phyloP scores from a whole-genome alignment of 2,113 vertebrate species.

The Butastur rufipennis region DNA sequence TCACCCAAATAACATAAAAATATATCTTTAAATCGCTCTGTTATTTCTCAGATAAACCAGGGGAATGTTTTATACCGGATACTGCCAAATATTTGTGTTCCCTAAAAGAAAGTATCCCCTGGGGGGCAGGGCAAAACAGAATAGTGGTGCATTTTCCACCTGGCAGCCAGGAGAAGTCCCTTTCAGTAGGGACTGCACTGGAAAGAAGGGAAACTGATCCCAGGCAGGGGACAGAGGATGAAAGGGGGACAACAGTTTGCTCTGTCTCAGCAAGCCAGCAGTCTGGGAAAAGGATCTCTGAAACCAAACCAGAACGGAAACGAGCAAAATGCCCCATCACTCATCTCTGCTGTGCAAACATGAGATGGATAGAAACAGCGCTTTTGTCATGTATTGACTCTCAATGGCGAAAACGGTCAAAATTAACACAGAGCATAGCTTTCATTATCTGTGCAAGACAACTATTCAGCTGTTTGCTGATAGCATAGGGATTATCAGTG shows the following conservation, averaged over 20 bases:
- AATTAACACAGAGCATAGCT: background rate
- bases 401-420: background rate
- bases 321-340: background rate
- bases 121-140: background rate
- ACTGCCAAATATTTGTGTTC: slow-evolving; percentile 38
- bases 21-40: slow-evolving; percentile 46
- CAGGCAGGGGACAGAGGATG: background rate
- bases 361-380: background rate
- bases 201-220: background rate
- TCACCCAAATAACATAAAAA: slow-evolving; percentile 44
- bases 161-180: background rate
- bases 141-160: slow-evolving; percentile 35
- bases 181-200: background rate
- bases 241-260: background rate
- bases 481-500: background rate
- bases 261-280: background rate
- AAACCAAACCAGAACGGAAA: background rate
- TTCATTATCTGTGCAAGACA: background rate
- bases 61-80: background rate
- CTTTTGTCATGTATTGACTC: background rate
- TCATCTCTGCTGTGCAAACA: background rate
- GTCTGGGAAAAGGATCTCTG: background rate
- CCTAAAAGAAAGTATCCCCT: background rate
- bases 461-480: background rate
- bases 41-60: slow-evolving; percentile 36